Evolutionary conservation across 2,888 invertebrate genomes (phyloP).

Genomic region (Beris morrisii): DNA sequence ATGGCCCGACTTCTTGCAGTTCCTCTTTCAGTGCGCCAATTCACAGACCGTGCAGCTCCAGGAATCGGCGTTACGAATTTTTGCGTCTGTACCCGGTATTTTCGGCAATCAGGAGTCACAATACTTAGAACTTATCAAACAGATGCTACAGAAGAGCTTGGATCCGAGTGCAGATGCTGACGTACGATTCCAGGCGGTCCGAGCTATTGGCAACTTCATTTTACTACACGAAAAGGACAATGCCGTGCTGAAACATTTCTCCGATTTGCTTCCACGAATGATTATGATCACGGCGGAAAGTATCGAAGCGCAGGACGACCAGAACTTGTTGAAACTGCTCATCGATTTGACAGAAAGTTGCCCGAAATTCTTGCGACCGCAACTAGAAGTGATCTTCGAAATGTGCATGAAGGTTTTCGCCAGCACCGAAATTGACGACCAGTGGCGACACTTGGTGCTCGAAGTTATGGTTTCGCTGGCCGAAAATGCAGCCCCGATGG

Average conservation of each 20-base stretch:
- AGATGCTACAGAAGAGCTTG: slow-evolving; percentile 86
- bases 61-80: slow-evolving; percentile 92
- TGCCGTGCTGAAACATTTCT: slow-evolving; percentile 84
- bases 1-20: slow-evolving; percentile 95
- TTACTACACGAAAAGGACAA: slow-evolving; percentile 91
- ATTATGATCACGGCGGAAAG: slow-evolving; percentile 76
- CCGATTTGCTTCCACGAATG: slow-evolving; percentile 79
- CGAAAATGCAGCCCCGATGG: slow-evolving; percentile 95
- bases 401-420: slow-evolving; percentile 83
- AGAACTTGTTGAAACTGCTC: slow-evolving; percentile 86
- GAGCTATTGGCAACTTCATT: slow-evolving; percentile 85
- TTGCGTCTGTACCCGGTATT: slow-evolving; percentile 94
- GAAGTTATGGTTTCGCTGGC: slow-evolving; percentile 81
- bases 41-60: slow-evolving; percentile 80
- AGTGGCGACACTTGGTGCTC: slow-evolving; percentile 86
- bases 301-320: slow-evolving; percentile 82
- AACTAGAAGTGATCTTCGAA: slow-evolving; percentile 82
- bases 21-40: slow-evolving; percentile 92
- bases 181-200: slow-evolving; percentile 79
- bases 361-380: slow-evolving; percentile 88
- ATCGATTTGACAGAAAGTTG: slow-evolving; percentile 92
- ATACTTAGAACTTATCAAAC: slow-evolving; percentile 90
- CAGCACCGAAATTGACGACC: slow-evolving; percentile 71
- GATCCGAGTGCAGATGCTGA: slow-evolving; percentile 71
- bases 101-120: slow-evolving; percentile 94